Evolutionary conservation across 2,888 invertebrate species (phyloP).

Genomic region (Hirtodrosophila cameraria): DNA sequence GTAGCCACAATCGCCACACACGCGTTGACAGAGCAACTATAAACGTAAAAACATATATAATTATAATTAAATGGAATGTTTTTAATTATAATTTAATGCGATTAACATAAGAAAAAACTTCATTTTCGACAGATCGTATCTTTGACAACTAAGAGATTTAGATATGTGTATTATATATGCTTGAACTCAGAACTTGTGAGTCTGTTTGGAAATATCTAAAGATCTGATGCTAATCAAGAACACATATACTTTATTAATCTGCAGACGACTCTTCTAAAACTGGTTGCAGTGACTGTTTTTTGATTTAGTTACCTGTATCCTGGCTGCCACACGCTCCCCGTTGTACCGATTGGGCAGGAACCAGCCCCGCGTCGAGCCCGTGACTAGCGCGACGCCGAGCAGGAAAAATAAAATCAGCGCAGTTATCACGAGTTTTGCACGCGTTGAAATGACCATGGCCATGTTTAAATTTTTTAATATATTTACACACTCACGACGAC

Average conservation of each 20-base stretch:
- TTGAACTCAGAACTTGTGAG: too few species aligned
- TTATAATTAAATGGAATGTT: conserved; percentile 63
- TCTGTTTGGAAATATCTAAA: too few species aligned
- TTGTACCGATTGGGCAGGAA: conserved; percentile 85
- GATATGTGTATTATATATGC: too few species aligned
- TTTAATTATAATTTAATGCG: conserved; percentile 49
- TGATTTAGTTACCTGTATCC: conserved; percentile 85
- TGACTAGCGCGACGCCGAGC: conserved; percentile 86
- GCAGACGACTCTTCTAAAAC: too few species aligned
- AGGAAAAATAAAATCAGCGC: conserved; percentile 86
- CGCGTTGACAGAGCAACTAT: conserved; percentile 33
- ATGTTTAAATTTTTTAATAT: conserved; percentile 80
- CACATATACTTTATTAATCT: too few species aligned
- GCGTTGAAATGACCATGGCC: conserved; percentile 88
- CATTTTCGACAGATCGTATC: too few species aligned
- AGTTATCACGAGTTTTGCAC: conserved; percentile 87
- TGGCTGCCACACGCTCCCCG: conserved; percentile 86
- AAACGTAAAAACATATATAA: too few species aligned
- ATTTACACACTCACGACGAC: conserved; percentile 37
- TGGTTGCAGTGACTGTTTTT: conserved; percentile 60
- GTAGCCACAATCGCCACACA: conserved; percentile 25
- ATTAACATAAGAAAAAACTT: conserved; percentile 14
- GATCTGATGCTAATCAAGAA: too few species aligned
- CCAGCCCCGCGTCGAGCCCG: conserved; percentile 87
- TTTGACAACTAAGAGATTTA: too few species aligned